Conservation (phyloP, 2,113 vertebrate species). For the Pholis gunnellus region DNA sequence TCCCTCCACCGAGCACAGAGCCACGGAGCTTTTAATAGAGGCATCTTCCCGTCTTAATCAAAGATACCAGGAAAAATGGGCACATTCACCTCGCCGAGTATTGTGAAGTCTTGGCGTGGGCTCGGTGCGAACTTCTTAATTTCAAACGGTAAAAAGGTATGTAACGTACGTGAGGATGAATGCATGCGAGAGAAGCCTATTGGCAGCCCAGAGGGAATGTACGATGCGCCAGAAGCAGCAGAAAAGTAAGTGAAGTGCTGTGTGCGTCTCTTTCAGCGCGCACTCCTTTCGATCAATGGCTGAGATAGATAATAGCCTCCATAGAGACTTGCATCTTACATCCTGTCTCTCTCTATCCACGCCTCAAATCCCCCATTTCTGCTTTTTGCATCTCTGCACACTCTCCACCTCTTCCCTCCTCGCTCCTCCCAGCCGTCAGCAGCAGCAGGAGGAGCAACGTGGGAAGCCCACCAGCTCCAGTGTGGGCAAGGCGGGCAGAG, state of each 20-base stretch:
- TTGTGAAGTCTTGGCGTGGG: slow-evolving; percentile 1
- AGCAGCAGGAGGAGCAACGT: slow-evolving; percentile 22
- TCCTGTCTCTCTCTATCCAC: slow-evolving; percentile 30
- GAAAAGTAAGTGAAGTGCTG: slow-evolving; percentile 47
- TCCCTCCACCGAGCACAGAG: slow-evolving; percentile 30
- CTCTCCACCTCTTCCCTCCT: slow-evolving; percentile 18
- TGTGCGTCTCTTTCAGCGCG: slow-evolving; percentile 46
- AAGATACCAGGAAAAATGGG: slow-evolving; percentile 47
- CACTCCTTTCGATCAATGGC: slow-evolving; percentile 63
- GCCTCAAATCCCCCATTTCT: slow-evolving; percentile 31
- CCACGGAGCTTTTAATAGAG: slow-evolving; percentile 63
- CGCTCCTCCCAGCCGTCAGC: slow-evolving; percentile 34
- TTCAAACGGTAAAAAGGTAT: slow-evolving; percentile 13
- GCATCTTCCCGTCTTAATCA: slow-evolving; percentile 58
- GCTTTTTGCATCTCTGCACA: slow-evolving; percentile 21
- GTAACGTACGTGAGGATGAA: slow-evolving; percentile 3
- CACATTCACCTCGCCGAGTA: slow-evolving; percentile 10
- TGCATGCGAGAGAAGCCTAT: slow-evolving; percentile 23
- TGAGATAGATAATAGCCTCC: slow-evolving; percentile 57
- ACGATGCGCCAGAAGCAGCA: slow-evolving; percentile 42
- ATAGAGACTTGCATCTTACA: slow-evolving; percentile 47
- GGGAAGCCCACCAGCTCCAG: slow-evolving; percentile 45
- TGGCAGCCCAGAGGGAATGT: slow-evolving; percentile 32
- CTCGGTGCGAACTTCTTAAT: slow-evolving; percentile 33
- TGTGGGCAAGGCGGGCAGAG: slow-evolving; percentile 14